Percentiles rank a stretch among this genome's conserved stretches.
These are phyloP conservation scores for Mormyrops attenuatus DNA, from an alignment of 2,797 vertebrate genomes.

Conservation along the genomic window DNA sequence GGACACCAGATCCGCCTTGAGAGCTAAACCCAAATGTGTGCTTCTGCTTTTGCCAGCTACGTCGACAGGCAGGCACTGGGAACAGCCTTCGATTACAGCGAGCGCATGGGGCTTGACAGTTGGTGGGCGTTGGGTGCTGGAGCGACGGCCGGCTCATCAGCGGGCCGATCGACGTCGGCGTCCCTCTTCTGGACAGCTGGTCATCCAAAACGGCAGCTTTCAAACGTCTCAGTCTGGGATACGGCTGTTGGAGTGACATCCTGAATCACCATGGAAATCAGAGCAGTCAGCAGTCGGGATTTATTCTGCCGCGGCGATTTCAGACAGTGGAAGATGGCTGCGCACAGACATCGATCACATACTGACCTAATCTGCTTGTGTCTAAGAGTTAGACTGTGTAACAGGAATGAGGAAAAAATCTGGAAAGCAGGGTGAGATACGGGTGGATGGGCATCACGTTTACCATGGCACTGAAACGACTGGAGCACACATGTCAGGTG, in stretches of 20 bases:
- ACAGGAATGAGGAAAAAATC: conserved; percentile 59
- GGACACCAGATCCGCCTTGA: background rate
- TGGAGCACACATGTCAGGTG: background rate
- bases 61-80: background rate
- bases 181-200: conserved; percentile 81
- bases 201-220: conserved; percentile 98
- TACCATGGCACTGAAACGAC: background rate
- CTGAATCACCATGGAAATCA: conserved; percentile 80
- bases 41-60: background rate
- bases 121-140: conserved; percentile 3
- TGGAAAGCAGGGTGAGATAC: background rate
- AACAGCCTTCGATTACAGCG: background rate
- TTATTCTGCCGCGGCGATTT: conserved; percentile 88
- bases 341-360: conserved; percentile 48
- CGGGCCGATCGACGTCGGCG: conserved; percentile 44
- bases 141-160: conserved; percentile 26
- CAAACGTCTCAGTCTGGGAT: conserved; percentile 98
- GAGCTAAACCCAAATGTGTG: background rate
- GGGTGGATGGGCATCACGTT: background rate
- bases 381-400: conserved; percentile 52
- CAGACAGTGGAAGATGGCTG: conserved; percentile 74
- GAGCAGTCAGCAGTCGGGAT: conserved; percentile 84
- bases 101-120: background rate
- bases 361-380: conserved; percentile 57
- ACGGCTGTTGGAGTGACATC: conserved; percentile 79